Evolutionary conservation across 2,888 invertebrate genomes (phyloP).

Genomic region (Notodonta dromedarius): DNA sequence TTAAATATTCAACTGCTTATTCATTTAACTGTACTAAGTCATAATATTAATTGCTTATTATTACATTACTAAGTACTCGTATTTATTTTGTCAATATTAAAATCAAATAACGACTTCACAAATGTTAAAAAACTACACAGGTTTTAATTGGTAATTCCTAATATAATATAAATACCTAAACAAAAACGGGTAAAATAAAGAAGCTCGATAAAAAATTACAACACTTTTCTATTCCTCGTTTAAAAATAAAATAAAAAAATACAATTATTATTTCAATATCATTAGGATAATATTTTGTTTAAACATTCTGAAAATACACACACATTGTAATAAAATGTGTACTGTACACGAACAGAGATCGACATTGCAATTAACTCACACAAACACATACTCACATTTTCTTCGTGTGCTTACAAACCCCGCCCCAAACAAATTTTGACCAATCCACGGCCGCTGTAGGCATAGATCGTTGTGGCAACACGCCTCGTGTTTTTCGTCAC

Average conservation of each 20-base stretch:
- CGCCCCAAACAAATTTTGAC: conserved; percentile 77
- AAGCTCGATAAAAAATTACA: no score
- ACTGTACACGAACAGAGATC: conserved; percentile 71
- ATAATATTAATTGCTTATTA: no score
- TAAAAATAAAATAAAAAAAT: conserved; percentile 2
- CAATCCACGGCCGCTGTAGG: conserved; percentile 69
- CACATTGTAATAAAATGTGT: conserved; percentile 62
- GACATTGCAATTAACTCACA: conserved; percentile 82
- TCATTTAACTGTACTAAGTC: no score
- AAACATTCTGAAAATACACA: conserved; percentile 63
- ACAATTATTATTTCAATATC: not conserved
- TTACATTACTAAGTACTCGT: no score
- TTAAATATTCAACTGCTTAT: no score
- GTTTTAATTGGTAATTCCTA: no score
- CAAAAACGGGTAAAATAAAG: no score
- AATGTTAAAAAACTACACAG: no score
- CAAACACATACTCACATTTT: conserved; percentile 58
- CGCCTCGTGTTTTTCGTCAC: conserved; percentile 82
- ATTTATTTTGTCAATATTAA: not conserved
- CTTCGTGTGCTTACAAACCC: conserved; percentile 74
- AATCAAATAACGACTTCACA: not conserved
- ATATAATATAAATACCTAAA: no score
- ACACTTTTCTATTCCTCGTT: not conserved
- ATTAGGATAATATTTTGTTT: conserved; percentile 15
- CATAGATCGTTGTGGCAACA: conserved; percentile 81